These are phyloP conservation scores for Chironomus tepperi DNA, from an alignment of 1,140 invertebrate species.

Conservation along the genomic window DNA sequence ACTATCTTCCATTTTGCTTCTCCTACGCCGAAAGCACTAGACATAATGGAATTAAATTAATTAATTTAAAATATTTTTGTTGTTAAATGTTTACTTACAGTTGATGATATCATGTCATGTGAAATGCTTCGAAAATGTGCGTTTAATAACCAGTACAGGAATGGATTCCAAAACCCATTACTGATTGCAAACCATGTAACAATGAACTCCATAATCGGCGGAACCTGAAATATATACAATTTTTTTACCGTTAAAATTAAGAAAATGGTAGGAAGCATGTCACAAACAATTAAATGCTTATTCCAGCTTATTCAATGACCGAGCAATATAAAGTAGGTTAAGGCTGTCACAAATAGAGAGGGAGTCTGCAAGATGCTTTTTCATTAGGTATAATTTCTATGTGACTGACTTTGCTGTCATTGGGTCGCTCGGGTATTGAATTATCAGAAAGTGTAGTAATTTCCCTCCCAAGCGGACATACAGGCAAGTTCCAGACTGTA, in stretches of 20 bases:
- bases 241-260: constrained; percentile 25
- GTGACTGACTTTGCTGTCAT: no score
- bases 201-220: constrained; percentile 68
- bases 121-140: constrained; percentile 73
- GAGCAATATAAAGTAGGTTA: not conserved
- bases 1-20: not conserved
- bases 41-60: not conserved
- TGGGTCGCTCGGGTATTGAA: no score
- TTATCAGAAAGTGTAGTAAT: no score
- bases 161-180: constrained; percentile 81
- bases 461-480: no score
- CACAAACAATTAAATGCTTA: not conserved
- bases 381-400: no score
- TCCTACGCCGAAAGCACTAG: not conserved
- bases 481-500: no score
- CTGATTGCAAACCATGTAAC: constrained; percentile 78
- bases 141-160: constrained; percentile 78
- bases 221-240: constrained; percentile 46
- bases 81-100: constrained; percentile 45
- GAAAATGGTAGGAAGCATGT: not conserved
- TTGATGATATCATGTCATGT: constrained; percentile 60
- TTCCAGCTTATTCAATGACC: not conserved
- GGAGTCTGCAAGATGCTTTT: no score
- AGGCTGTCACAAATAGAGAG: no score
- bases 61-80: not conserved